Evolutionary conservation across 2,797 vertebrate species (phyloP).

Genomic region (Tragelaphus oryx): DNA sequence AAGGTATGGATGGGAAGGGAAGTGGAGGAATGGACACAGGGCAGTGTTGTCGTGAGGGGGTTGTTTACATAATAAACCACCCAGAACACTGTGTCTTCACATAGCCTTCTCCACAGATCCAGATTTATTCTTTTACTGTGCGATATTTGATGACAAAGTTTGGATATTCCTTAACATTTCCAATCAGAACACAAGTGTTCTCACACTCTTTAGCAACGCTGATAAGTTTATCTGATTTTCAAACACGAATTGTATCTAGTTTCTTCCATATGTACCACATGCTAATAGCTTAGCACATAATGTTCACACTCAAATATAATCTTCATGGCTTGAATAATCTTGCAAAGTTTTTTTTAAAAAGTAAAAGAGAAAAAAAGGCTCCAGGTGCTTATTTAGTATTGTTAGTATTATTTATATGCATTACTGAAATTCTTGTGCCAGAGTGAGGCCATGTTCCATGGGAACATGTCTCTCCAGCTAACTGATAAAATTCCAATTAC

Average conservation of each 20-base stretch:
- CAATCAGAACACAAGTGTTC: not conserved
- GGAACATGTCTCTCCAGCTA: not conserved
- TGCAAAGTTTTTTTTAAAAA: not conserved
- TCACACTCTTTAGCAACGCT: not conserved
- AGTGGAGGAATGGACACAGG: not conserved
- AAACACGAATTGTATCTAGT: not conserved
- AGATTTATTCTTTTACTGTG: not conserved
- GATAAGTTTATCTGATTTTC: not conserved
- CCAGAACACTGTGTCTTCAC: accelerated
- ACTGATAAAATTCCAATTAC: not conserved
- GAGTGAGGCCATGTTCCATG: not conserved
- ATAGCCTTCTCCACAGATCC: not conserved
- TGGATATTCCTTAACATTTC: not conserved
- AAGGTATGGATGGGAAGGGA: not conserved
- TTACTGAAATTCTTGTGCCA: not conserved
- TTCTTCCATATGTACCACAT: not conserved
- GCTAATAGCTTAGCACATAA: not conserved
- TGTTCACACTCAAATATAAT: not conserved
- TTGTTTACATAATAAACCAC: not conserved
- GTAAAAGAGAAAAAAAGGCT: not conserved
- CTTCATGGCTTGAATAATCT: not conserved
- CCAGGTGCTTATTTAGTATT: not conserved
- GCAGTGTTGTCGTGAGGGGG: accelerated
- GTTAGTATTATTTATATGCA: not conserved
- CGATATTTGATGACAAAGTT: not conserved